These are phyloP conservation scores for Drosophila pectinifera DNA, from an alignment of 1,140 invertebrate species.

Conservation along the genomic window DNA sequence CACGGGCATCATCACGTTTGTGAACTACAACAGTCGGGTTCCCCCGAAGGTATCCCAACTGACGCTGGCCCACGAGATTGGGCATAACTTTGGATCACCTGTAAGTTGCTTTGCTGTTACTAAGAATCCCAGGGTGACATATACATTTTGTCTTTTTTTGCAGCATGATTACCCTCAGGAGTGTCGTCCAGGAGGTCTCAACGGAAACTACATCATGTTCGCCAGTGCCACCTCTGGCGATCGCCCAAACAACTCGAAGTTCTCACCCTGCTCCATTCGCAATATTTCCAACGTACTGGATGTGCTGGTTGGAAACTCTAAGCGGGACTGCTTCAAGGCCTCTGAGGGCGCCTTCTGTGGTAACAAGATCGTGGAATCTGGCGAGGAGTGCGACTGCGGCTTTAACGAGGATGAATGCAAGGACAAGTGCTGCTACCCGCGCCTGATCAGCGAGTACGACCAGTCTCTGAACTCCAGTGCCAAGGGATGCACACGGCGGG, in stretches of 20 bases:
- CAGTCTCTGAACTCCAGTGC: conserved; percentile 89
- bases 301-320: conserved; percentile 95
- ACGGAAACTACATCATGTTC: conserved; percentile 99
- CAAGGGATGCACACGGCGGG: conserved; percentile 91
- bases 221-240: conserved; percentile 97
- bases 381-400: conserved; percentile 99
- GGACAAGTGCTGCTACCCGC: conserved; percentile 97
- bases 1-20: conserved; percentile 99
- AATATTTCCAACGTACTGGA: conserved; percentile 98
- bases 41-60: conserved; percentile 98
- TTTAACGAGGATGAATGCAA: conserved; percentile 97
- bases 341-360: conserved; percentile 98
- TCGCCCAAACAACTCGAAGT: conserved; percentile 97
- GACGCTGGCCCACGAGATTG: conserved; percentile 99
- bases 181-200: conserved; percentile 94
- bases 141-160: background rate
- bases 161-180: conserved; percentile 98
- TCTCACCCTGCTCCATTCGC: conserved; percentile 95
- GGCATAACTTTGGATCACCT: conserved; percentile 99
- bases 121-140: background rate
- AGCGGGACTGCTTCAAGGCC: conserved; percentile 97
- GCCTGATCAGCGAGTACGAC: conserved; percentile 90
- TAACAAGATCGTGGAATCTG: conserved; percentile 98
- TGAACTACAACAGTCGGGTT: conserved; percentile 99
- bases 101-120: conserved; percentile 86